A percentile compares a stretch with the other conserved stretches of the same genome.
Evolutionary conservation across 2,113 vertebrate species (phyloP).

Genomic region (Cephalopholis sonnerati): DNA sequence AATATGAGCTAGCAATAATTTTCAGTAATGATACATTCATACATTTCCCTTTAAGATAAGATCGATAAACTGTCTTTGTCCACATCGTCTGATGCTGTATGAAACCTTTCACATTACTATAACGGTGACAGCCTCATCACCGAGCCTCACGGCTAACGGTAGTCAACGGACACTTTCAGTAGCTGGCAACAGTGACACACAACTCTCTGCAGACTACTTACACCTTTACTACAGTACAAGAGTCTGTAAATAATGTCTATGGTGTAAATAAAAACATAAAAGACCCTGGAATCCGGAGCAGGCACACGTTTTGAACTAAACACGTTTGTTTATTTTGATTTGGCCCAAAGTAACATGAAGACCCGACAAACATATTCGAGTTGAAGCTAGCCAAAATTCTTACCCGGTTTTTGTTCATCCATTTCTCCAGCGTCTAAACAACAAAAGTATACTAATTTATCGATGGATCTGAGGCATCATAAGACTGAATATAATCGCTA

Average conservation of each 20-base stretch:
- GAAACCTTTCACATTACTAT: background rate
- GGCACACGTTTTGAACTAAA: background rate
- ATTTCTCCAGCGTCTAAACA: constrained; percentile 57
- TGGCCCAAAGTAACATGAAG: constrained; percentile 50
- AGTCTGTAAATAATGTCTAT: background rate
- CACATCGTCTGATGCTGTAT: background rate
- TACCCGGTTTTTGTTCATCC: constrained; percentile 78
- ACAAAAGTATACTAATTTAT: constrained; percentile 9
- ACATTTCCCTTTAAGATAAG: background rate
- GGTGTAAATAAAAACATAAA: background rate
- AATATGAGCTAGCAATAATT: background rate
- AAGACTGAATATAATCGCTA: background rate
- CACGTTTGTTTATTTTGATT: constrained; percentile 54
- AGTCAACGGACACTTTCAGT: background rate
- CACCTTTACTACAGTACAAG: background rate
- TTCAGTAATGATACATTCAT: rapidly evolving
- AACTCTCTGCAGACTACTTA: background rate
- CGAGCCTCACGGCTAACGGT: background rate
- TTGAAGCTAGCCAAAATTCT: constrained; percentile 46
- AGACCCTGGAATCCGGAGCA: background rate
- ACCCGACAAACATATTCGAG: constrained; percentile 77
- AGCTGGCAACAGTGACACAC: background rate
- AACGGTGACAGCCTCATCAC: background rate
- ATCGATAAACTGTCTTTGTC: background rate
- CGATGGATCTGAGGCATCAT: background rate